Conservation (phyloP, 30 jellyfish, hydroid and myxozoan genomes). For the Hydra vulgaris region DNA sequence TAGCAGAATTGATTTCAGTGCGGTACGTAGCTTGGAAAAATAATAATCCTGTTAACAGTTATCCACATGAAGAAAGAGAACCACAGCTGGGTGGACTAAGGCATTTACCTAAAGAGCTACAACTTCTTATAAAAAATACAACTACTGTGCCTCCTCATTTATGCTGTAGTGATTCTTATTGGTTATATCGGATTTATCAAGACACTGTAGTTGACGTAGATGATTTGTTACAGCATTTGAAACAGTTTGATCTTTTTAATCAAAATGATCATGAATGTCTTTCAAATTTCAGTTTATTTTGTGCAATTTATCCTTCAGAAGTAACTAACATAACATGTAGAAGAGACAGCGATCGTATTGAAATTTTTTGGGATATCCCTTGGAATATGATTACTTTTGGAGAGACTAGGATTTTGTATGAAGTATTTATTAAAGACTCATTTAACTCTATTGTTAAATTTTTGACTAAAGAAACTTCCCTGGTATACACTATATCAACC, state of each 20-base stretch:
- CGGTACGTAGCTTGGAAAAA: slow-evolving; percentile 64
- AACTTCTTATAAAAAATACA: slow-evolving; percentile 24
- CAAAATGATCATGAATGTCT: neutral
- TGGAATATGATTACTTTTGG: neutral
- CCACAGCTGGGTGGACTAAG: slow-evolving; percentile 58
- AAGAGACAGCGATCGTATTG: neutral
- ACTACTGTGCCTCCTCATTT: slow-evolving; percentile 44
- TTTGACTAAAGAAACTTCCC: neutral
- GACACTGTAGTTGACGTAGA: slow-evolving; percentile 71
- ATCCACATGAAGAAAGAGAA: slow-evolving; percentile 48
- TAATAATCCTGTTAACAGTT: slow-evolving; percentile 2
- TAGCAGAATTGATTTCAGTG: slow-evolving; percentile 35
- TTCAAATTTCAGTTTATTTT: neutral
- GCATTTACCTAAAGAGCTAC: slow-evolving; percentile 33
- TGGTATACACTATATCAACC: neutral
- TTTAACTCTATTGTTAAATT: neutral
- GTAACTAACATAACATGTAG: neutral
- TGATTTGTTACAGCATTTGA: slow-evolving; percentile 5
- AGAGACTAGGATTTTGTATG: neutral
- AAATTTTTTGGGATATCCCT: neutral
- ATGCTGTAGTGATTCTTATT: slow-evolving; percentile 73
- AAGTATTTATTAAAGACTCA: neutral
- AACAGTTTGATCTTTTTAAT: neutral
- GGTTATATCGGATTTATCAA: slow-evolving; percentile 82
- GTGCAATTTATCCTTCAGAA: neutral